Percentiles rank a stretch among this genome's conserved stretches.
phyloP scores from a whole-genome alignment of 1,140 invertebrate species.

The Drosophila athabasca region DNA sequence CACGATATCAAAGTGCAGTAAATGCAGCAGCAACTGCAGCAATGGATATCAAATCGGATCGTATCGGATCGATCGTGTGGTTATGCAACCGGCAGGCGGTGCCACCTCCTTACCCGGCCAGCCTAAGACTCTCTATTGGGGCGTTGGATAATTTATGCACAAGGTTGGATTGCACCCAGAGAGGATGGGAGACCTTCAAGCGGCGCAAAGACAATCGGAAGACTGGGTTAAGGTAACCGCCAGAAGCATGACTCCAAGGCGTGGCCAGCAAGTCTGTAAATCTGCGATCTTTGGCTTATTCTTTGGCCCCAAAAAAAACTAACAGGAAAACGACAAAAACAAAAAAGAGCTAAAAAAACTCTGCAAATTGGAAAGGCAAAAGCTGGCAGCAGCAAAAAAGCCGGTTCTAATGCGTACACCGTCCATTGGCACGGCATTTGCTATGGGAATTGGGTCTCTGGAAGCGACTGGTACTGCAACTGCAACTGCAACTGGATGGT shows the following conservation, averaged over 20 bases:
- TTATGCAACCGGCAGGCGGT: slow-evolving; percentile 56
- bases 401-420: slow-evolving; percentile 74
- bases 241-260: slow-evolving; percentile 45
- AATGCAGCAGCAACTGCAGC: slow-evolving; percentile 30
- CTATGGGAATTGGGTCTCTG: slow-evolving; percentile 35
- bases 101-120: not conserved
- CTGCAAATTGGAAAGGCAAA: slow-evolving; percentile 73
- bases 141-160: slow-evolving; percentile 56
- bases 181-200: slow-evolving; percentile 52
- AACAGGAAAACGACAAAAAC: slow-evolving; percentile 1
- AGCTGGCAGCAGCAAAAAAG: slow-evolving; percentile 46
- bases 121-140: slow-evolving; percentile 11
- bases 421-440: slow-evolving; percentile 37
- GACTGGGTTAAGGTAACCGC: slow-evolving; percentile 72
- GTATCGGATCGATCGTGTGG: slow-evolving; percentile 33
- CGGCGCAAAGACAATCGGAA: slow-evolving; percentile 23
- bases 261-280: slow-evolving; percentile 21
- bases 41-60: slow-evolving; percentile 39
- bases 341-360: slow-evolving; percentile 30
- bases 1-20: slow-evolving; percentile 45
- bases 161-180: slow-evolving; percentile 44
- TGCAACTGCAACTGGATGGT: not conserved
- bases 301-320: slow-evolving; percentile 37
- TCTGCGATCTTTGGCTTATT: slow-evolving; percentile 30
- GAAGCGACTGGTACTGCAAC: no score